phyloP scores from a whole-genome alignment of 2,113 vertebrate genomes.

The Himantopus leucocephalus region DNA sequence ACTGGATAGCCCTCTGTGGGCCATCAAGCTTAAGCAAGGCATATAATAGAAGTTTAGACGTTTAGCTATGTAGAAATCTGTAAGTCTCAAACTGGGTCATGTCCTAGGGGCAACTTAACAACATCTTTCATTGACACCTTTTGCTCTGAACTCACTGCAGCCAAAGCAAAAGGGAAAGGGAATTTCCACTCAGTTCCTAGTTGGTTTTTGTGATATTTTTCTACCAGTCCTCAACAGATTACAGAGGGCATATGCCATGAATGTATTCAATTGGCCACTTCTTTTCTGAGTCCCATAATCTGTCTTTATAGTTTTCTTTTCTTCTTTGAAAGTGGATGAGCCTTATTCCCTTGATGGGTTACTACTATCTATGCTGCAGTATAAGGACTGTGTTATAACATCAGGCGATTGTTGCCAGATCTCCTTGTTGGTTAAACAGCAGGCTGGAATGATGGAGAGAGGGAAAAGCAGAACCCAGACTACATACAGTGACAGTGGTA shows the following conservation, averaged over 20 bases:
- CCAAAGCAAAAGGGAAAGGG: background rate
- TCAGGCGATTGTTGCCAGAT: background rate
- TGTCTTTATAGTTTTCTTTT: background rate
- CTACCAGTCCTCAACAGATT: background rate
- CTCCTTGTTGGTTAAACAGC: conserved; percentile 36
- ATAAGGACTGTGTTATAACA: background rate
- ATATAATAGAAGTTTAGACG: background rate
- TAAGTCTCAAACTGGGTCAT: background rate
- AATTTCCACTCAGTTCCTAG: background rate
- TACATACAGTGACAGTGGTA: background rate
- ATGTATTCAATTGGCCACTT: background rate
- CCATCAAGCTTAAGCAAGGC: background rate
- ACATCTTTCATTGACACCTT: background rate
- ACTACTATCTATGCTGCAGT: accelerated
- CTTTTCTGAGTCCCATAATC: background rate
- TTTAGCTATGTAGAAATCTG: background rate
- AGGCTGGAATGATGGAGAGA: background rate
- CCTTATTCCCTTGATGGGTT: accelerated
- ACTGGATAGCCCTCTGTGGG: background rate
- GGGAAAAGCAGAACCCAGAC: background rate
- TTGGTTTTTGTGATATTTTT: background rate
- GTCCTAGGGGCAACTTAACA: background rate
- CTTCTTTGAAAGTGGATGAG: background rate
- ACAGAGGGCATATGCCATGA: background rate
- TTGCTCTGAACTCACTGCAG: background rate